Evolutionary conservation across 2,113 vertebrate genomes (phyloP).

Genomic region (Tonatia bakeri): DNA sequence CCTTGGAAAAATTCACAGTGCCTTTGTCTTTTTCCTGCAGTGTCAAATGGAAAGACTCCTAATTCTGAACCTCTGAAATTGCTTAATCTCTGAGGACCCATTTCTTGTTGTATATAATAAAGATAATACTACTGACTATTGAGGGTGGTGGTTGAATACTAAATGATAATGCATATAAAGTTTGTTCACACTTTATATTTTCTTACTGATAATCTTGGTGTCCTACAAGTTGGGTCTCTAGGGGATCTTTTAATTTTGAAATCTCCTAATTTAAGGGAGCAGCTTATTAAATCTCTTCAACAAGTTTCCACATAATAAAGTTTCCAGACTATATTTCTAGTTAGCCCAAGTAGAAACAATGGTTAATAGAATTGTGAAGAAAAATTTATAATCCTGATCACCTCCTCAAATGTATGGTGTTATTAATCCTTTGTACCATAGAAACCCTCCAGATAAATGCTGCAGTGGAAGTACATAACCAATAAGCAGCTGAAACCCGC

Average conservation of each 20-base stretch:
- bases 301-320: not conserved
- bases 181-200: not conserved
- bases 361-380: not conserved
- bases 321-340: not conserved
- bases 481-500: not conserved
- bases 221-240: not conserved
- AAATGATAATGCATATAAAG: not conserved
- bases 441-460: not conserved
- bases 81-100: not conserved
- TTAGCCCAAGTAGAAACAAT: slow-evolving; percentile 25
- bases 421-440: not conserved
- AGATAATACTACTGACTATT: not conserved
- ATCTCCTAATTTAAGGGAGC: not conserved
- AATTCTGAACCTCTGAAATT: not conserved
- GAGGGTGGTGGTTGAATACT: not conserved
- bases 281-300: not conserved
- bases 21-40: not conserved
- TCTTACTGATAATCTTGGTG: not conserved
- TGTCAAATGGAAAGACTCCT: not conserved
- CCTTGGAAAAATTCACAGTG: not conserved
- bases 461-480: not conserved
- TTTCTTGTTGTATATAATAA: not conserved
- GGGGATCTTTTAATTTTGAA: slow-evolving; percentile 18
- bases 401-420: not conserved
- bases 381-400: not conserved